A percentile compares a stretch with the other conserved stretches of the same genome.
Evolutionary conservation across 2,888 invertebrate genomes (phyloP).

Genomic region (Zaprionus lineosus): DNA sequence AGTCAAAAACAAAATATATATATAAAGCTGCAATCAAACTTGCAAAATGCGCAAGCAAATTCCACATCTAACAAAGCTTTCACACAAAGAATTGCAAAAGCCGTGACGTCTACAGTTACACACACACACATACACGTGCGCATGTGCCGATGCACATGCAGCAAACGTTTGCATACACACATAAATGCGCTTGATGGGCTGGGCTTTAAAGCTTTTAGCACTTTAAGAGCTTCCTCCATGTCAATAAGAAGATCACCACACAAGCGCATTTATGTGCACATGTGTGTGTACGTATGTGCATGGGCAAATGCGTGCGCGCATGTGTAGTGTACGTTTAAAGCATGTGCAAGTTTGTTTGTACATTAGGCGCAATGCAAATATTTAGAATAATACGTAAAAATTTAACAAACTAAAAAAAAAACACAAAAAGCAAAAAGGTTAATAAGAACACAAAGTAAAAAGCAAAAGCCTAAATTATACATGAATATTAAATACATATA

Average conservation of each 20-base stretch:
- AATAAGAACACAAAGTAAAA: conserved; percentile 28
- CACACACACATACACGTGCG: conserved; percentile 5
- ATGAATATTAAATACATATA: conserved; percentile 57
- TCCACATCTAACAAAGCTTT: neutral
- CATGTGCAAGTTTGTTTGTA: conserved; percentile 42
- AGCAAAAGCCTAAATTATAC: conserved; percentile 60
- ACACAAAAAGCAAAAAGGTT: conserved; percentile 1
- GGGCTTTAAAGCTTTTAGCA: too few relatives aligned
- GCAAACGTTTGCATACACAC: too few relatives aligned
- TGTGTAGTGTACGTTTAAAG: conserved; percentile 3
- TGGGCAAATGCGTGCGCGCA: neutral
- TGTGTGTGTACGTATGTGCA: conserved; percentile 35
- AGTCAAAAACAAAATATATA: neutral
- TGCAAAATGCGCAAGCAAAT: conserved; percentile 1
- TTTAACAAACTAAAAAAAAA: conserved; percentile 19
- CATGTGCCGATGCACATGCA: too few relatives aligned
- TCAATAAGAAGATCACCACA: too few relatives aligned
- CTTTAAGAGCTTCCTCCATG: too few relatives aligned
- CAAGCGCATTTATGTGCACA: neutral
- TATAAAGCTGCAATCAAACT: neutral
- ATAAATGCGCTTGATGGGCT: too few relatives aligned
- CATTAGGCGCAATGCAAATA: conserved; percentile 45
- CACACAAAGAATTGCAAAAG: too few relatives aligned
- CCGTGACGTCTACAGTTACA: too few relatives aligned
- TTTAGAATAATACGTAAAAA: conserved; percentile 59